These are phyloP conservation scores for Holcopasites calliopsidis DNA, from an alignment of 1,140 invertebrate genomes.

Conservation along the genomic window DNA sequence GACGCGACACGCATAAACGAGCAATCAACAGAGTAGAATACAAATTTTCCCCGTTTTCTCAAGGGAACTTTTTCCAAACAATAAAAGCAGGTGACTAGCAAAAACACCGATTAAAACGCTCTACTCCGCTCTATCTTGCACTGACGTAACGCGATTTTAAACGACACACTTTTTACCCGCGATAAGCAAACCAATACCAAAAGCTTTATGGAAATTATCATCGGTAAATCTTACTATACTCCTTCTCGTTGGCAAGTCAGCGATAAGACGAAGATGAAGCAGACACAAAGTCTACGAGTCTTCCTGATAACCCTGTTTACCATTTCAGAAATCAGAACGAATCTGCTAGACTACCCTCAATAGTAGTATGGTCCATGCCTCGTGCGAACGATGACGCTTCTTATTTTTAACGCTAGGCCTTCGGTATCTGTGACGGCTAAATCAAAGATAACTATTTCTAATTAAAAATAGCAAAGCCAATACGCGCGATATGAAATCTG, in stretches of 20 bases:
- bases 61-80: too few species aligned
- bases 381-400: not conserved
- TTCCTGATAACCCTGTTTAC: slow-evolving; percentile 51
- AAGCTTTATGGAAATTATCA: too few species aligned
- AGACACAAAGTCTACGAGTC: slow-evolving; percentile 37
- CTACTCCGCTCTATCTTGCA: too few species aligned
- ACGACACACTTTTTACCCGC: too few species aligned
- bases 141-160: too few species aligned
- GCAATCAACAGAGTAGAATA: slow-evolving; percentile 10
- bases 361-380: not conserved
- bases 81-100: too few species aligned
- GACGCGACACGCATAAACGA: slow-evolving; percentile 21
- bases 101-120: too few species aligned
- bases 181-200: too few species aligned
- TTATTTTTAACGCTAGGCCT: too few species aligned
- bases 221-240: too few species aligned
- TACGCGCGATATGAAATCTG: not conserved
- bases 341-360: not conserved
- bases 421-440: not conserved
- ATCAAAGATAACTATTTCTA: not conserved
- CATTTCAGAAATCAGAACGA: not conserved
- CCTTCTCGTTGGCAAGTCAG: too few species aligned
- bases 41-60: slow-evolving; percentile 10
- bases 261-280: slow-evolving; percentile 36
- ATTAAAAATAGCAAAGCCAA: not conserved